Evolutionary conservation across 1,140 invertebrate genomes (phyloP), one percentile per base, ranked within the genome.

Genomic region (Pseudomyrmex concolor): DNA sequence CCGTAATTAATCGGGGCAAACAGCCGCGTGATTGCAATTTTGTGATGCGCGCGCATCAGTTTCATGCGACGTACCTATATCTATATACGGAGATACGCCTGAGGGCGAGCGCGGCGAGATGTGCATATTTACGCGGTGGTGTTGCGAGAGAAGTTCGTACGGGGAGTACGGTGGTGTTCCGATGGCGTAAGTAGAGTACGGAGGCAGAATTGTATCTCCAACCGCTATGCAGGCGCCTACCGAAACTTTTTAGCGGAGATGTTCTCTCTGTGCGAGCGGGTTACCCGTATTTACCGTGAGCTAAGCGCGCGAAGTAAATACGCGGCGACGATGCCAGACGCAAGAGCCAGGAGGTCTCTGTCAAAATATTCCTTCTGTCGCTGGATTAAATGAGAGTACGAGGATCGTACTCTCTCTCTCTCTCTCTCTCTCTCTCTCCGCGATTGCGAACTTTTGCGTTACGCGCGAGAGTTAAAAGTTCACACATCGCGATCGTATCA

Each of bases 241-340:
- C 50, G 76, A 80, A 80, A 71, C 76, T 80, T 80, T 80, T 80
- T 71, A 54, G 19, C 76, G 34, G 43, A 50, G n/a, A 71, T 78
- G 34, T 54, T 80, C 66, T 80, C 66, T 77, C 62, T 15, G 4
- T 15, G 4, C 34, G 43, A 71, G n/a, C 19, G 22, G 19, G 76
- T 80, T 80, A 70, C 17, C 43, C 54, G 66, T 80, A 80, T 80
- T 80, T 80, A 71, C 76, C 76, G 43, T 25, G 45, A 71, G 43
- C 55, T 71, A 71, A 80, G 66, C 54, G 76, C 43, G 43, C 54
- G 66, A 50, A 15, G 45, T 71, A 60, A 80, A 71, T 80, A 80
- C 50, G 54, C 51, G 13, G 17, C 45, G 59, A 34, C 12, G 43
- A 45, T 34, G n/a, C n/a, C n/a, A n/a, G 13, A 10, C 2, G 13